A percentile compares a stretch with the other conserved stretches of the same genome.
Evolutionary conservation across 2,888 invertebrate species (phyloP).

Genomic region (Gastracanthus pulcherrimus): DNA sequence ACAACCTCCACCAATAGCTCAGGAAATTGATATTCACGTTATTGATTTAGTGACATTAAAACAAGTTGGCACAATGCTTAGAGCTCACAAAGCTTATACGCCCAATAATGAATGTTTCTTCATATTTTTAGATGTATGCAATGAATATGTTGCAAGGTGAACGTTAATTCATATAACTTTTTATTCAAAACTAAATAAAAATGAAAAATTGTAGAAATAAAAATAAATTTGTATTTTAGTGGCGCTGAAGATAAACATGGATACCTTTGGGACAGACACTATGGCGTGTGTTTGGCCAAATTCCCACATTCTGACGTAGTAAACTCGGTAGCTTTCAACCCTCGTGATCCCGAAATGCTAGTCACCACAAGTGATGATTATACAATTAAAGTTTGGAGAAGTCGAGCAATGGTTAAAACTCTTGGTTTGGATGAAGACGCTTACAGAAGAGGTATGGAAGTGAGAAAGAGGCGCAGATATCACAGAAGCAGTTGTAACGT

Average conservation of each 20-base stretch:
- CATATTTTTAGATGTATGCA: conserved; percentile 90
- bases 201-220: conserved; percentile 1
- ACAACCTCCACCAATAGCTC: conserved; percentile 90
- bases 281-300: conserved; percentile 87
- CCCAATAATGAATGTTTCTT: conserved; percentile 92
- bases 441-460: conserved; percentile 77
- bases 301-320: conserved; percentile 89
- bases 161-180: conserved; percentile 33
- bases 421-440: conserved; percentile 76
- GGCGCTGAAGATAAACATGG: conserved; percentile 91
- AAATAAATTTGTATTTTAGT: conserved; percentile 77
- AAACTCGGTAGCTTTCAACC: conserved; percentile 92
- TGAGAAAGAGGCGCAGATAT: conserved; percentile 72
- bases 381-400: conserved; percentile 84
- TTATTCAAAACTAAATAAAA: conserved; percentile 9
- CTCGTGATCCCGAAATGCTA: conserved; percentile 87
- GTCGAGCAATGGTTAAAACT: conserved; percentile 77
- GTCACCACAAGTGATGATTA: conserved; percentile 91
- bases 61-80: conserved; percentile 87
- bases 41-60: conserved; percentile 88
- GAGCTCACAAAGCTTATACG: conserved; percentile 90
- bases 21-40: conserved; percentile 92
- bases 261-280: conserved; percentile 91
- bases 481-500: conserved; percentile 71
- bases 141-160: conserved; percentile 90